These are phyloP conservation scores for Drosophila bipectinata DNA, from an alignment of 1,140 invertebrate species.

Conservation along the genomic window DNA sequence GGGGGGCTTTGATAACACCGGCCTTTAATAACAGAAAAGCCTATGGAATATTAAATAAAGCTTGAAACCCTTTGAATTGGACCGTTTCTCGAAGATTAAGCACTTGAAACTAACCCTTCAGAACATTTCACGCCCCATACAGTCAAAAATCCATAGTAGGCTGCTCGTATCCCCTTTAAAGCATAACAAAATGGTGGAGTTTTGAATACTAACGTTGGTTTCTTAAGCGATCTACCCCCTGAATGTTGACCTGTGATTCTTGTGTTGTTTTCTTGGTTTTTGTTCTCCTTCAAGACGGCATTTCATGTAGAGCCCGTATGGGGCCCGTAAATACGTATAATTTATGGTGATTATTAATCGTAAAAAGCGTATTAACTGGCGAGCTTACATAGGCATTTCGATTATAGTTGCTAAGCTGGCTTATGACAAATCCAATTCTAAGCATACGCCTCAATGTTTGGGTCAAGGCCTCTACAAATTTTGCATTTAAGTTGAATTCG, in stretches of 20 bases:
- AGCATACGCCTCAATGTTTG: slow-evolving; percentile 21
- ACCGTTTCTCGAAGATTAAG: no score
- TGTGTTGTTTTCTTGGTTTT: slow-evolving; percentile 3
- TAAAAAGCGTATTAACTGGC: slow-evolving; percentile 38
- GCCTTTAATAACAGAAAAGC: no score
- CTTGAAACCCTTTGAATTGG: no score
- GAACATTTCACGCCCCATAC: no score
- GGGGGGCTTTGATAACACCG: no score
- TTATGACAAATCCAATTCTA: slow-evolving; percentile 9
- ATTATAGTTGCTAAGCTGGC: not conserved
- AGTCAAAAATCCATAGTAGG: no score
- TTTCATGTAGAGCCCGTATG: not conserved
- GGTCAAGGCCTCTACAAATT: slow-evolving; percentile 20
- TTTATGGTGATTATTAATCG: slow-evolving; percentile 49
- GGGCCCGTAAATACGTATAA: slow-evolving; percentile 30
- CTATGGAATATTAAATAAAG: no score
- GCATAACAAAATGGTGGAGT: no score
- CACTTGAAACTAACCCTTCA: no score
- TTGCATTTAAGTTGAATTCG: slow-evolving; percentile 1
- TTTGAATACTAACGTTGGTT: not conserved
- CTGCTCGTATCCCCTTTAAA: no score
- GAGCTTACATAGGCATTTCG: slow-evolving; percentile 31
- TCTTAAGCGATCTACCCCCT: not conserved
- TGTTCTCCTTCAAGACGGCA: slow-evolving; percentile 19
- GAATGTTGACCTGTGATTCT: not conserved